phyloP scores from a whole-genome alignment of 2,888 invertebrate genomes.

The Agrochola circellaris region DNA sequence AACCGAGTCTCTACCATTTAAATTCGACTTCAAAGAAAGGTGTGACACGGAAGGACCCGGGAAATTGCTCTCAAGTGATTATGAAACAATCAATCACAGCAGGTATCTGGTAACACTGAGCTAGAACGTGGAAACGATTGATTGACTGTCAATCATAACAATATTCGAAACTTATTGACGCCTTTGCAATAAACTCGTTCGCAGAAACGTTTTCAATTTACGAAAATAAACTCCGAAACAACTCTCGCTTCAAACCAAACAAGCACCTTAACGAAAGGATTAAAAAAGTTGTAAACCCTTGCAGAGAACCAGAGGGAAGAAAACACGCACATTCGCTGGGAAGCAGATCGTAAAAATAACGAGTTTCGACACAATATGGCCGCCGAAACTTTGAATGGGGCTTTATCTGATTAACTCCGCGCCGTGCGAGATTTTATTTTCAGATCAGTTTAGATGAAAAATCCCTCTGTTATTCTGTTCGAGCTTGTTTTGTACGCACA shows the following conservation, averaged over 20 bases:
- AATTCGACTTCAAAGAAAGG: constrained; percentile 36
- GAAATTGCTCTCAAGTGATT: constrained; percentile 30
- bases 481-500: constrained; percentile 47
- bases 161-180: constrained; percentile 15
- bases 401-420: constrained; percentile 70
- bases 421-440: constrained; percentile 66
- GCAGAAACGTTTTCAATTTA: constrained; percentile 32
- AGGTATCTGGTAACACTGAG: not conserved
- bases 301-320: constrained; percentile 47
- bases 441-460: constrained; percentile 63
- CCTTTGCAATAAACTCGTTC: constrained; percentile 4
- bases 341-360: constrained; percentile 70
- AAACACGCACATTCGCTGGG: constrained; percentile 66
- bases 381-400: constrained; percentile 66
- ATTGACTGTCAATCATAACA: constrained; percentile 25
- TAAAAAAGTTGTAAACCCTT: constrained; percentile 65
- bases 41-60: constrained; percentile 5
- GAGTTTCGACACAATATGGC: constrained; percentile 70
- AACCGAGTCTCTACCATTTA: constrained; percentile 23
- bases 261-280: constrained; percentile 55
- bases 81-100: constrained; percentile 31
- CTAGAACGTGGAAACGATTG: constrained; percentile 6
- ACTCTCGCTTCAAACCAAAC: constrained; percentile 33
- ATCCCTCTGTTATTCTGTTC: constrained; percentile 51
- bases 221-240: constrained; percentile 33